These are phyloP conservation scores for Trachelus iudaicus DNA, from an alignment of 2,888 invertebrate genomes.

Conservation along the genomic window DNA sequence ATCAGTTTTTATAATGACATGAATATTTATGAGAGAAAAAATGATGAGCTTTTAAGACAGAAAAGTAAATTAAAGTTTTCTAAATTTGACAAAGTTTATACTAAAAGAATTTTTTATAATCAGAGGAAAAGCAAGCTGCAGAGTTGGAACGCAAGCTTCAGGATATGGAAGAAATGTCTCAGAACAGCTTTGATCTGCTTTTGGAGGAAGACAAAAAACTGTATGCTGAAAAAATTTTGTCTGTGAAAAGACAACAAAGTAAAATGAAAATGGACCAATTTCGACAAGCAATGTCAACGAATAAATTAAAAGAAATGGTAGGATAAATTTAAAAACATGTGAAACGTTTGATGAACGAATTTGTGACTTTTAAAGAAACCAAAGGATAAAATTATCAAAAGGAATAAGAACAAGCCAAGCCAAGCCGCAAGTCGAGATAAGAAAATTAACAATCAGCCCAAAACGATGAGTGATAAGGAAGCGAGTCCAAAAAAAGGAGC, in stretches of 20 bases:
- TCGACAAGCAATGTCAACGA: slow-evolving; percentile 24
- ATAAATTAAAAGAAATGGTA: slow-evolving; percentile 20
- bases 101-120: slow-evolving; percentile 15
- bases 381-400: background rate
- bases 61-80: slow-evolving; percentile 17
- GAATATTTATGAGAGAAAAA: slow-evolving; percentile 29
- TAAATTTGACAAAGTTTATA: background rate
- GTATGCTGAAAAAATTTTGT: slow-evolving; percentile 36
- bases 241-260: slow-evolving; percentile 33
- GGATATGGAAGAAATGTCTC: slow-evolving; percentile 41
- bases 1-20: slow-evolving; percentile 50
- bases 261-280: slow-evolving; percentile 29
- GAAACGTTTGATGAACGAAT: background rate
- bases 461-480: slow-evolving; percentile 6
- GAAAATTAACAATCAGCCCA: background rate
- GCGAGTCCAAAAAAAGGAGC: slow-evolving; percentile 8
- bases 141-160: slow-evolving; percentile 20
- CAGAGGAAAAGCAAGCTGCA: slow-evolving; percentile 8
- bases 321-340: background rate
- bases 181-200: slow-evolving; percentile 42
- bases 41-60: slow-evolving; percentile 21
- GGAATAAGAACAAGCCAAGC: background rate
- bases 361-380: background rate
- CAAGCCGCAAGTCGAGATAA: background rate
- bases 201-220: slow-evolving; percentile 40